A percentile compares a stretch with the other conserved stretches of the same genome.
These are phyloP conservation scores for Calliopsis andreniformis DNA, from an alignment of 1,140 invertebrate species.

Conservation along the genomic window DNA sequence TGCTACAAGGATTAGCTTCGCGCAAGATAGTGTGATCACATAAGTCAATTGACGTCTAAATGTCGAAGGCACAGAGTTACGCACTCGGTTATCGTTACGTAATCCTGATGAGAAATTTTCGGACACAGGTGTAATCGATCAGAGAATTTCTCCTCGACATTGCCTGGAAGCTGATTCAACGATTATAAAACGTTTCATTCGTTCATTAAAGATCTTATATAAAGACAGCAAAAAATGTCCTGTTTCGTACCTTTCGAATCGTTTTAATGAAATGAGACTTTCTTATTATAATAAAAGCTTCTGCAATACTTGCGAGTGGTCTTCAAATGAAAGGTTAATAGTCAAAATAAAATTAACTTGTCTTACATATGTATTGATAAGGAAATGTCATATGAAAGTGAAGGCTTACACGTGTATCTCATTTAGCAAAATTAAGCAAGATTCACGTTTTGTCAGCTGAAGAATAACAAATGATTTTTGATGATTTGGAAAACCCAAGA, in stretches of 20 bases:
- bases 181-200: neutral
- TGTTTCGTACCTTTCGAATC: too few species aligned
- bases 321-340: too few species aligned
- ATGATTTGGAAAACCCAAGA: too few species aligned
- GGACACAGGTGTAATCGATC: neutral
- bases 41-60: neutral
- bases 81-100: neutral
- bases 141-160: conserved; percentile 5
- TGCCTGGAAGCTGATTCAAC: too few species aligned
- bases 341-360: too few species aligned
- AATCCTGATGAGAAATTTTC: conserved; percentile 17
- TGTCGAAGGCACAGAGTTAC: neutral
- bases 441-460: neutral
- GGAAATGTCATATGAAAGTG: neutral
- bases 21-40: too few species aligned
- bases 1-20: too few species aligned
- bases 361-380: too few species aligned
- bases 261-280: too few species aligned
- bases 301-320: too few species aligned
- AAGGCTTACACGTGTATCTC: neutral
- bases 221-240: too few species aligned
- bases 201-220: neutral
- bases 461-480: neutral
- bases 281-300: too few species aligned
- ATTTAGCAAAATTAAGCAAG: neutral